Conservation (phyloP, 2,797 vertebrate genomes). For the Myotis daubentonii region DNA sequence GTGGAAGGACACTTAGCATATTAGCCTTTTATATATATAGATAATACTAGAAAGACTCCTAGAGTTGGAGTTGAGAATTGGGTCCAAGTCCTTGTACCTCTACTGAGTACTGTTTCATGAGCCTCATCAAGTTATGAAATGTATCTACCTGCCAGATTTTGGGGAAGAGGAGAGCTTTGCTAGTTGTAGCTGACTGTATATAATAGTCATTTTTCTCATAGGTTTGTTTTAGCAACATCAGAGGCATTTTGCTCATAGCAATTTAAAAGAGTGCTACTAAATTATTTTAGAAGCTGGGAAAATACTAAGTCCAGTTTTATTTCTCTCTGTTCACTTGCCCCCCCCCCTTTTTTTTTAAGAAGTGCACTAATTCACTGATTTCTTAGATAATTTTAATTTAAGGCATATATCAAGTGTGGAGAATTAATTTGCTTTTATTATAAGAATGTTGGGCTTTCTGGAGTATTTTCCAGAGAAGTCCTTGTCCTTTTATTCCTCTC, state of each 20-base stretch:
- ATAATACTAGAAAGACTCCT: neutral
- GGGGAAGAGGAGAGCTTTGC: neutral
- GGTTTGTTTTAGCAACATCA: neutral
- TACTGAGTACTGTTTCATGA: constrained; percentile 25
- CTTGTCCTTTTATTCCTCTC: neutral
- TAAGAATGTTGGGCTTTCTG: neutral
- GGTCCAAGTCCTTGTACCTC: neutral
- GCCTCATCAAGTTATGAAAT: neutral
- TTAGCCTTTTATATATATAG: no score
- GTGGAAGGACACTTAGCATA: no score
- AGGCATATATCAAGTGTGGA: neutral
- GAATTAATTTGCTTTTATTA: neutral
- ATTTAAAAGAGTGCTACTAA: constrained; percentile 8
- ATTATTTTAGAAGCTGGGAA: constrained; percentile 31
- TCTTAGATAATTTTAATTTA: constrained; percentile 29
- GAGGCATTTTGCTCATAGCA: neutral
- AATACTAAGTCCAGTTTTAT: constrained; percentile 37
- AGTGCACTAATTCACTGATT: neutral
- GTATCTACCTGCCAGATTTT: neutral
- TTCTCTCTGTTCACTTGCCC: neutral
- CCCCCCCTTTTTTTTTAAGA: neutral
- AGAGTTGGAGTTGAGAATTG: constrained; percentile 3
- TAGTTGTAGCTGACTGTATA: neutral
- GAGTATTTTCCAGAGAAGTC: neutral
- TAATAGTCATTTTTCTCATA: neutral